phyloP scores from a whole-genome alignment of 2,113 vertebrate genomes.

The Marcusenius ussheri region DNA sequence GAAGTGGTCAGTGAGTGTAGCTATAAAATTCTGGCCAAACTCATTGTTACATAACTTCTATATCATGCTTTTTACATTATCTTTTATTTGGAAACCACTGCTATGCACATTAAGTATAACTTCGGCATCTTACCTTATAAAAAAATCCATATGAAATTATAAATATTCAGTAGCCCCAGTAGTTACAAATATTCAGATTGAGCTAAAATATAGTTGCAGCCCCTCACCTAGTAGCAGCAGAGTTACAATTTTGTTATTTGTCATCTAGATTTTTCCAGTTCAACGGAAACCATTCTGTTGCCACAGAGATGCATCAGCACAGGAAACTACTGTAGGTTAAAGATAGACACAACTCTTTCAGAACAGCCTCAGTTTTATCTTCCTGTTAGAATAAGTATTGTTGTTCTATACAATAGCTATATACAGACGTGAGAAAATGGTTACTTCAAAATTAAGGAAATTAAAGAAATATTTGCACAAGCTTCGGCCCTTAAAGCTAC shows the following conservation, averaged over 20 bases:
- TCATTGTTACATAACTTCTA: neutral
- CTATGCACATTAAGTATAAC: neutral
- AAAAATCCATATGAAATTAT: neutral
- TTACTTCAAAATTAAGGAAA: neutral
- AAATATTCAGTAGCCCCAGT: neutral
- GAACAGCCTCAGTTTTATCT: neutral
- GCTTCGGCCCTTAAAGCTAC: neutral
- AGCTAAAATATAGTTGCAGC: neutral
- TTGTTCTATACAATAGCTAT: neutral
- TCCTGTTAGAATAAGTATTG: neutral
- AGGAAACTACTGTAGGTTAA: neutral
- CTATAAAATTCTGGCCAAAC: neutral
- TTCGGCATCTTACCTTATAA: neutral
- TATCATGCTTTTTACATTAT: neutral
- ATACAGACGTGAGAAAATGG: neutral
- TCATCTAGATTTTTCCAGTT: neutral
- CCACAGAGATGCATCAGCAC: neutral
- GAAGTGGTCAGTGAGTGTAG: neutral
- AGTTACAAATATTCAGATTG: neutral
- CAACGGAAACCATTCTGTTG: neutral
- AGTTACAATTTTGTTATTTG: neutral
- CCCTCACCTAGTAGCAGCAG: neutral
- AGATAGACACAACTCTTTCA: neutral
- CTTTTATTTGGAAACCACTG: neutral
- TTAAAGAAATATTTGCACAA: neutral